Evolutionary conservation across 2,113 vertebrate species (phyloP), one percentile per base, ranked within the genome.

Genomic region (Dromiciops gliroides): DNA sequence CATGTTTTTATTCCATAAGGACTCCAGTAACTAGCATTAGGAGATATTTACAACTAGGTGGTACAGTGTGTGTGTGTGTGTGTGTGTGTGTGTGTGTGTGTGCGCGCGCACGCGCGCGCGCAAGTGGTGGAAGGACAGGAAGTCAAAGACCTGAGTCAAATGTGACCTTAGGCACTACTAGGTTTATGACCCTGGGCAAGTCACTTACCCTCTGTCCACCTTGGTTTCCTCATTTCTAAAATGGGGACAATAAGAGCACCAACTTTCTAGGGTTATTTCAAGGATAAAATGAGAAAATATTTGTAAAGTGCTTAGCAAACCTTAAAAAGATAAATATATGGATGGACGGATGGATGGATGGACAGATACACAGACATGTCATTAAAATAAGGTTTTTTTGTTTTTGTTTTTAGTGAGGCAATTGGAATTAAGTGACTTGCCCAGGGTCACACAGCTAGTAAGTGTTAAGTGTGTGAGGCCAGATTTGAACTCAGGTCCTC

Each of bases 1-100:
- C 49, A 10, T 37, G 52, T 49, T 95, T 96, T 75, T n/a, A 92
- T 88, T 93, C 90, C 50, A 49, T 89, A 50, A 75, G 50, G 25
- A 90, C 48, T 51, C n/a, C 2, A 91, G 25, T 67, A 83, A 89
- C 44, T 83, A 95, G 89, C 51, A 95, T n/a, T 56, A 75, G 89
- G n/a, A 44, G 19, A 44, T 0, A 8, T 44, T 83, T 22, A 44
- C 16, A 44, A 83, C 6, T 23, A 83, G 67, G n/a, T 44, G 11
- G 11, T 31, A 23, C 10, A 60, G 28, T 8, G 10, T 4, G 37
- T 5, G 31, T 52, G 22, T 52, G 51, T 52, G 23, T 52, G 51
- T 52, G 51, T 52, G 22, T 52, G 22, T 52, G n/a, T n/a, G n/a
- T n/a, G n/a, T n/a, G n/a, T n/a, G n/a, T n/a, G n/a, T n/a, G n/a